phyloP scores from a whole-genome alignment of 1,140 invertebrate species.

The Brachionus paranguensis region DNA sequence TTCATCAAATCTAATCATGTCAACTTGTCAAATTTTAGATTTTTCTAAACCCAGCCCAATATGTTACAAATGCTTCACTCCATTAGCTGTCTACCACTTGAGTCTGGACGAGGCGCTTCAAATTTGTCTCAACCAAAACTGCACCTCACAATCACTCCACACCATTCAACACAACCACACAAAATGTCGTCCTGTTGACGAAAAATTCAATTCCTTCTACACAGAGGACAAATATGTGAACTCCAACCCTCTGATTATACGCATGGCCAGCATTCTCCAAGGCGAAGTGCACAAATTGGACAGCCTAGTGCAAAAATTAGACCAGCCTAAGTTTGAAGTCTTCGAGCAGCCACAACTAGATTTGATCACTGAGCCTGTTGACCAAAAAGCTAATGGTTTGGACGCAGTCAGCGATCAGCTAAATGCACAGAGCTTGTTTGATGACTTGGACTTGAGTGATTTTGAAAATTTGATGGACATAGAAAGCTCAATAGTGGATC shows the following conservation, averaged over 20 bases:
- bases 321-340: neutral
- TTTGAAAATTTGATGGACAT: neutral
- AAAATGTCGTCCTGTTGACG: neutral
- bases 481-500: neutral
- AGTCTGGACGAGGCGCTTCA: neutral
- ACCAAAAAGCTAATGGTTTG: neutral
- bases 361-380: neutral
- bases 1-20: neutral
- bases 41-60: neutral
- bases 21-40: neutral
- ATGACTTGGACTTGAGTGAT: neutral
- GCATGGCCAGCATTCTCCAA: neutral
- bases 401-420: neutral
- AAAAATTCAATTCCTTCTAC: conserved; percentile 10
- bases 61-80: neutral
- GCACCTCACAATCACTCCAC: neutral
- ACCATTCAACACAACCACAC: neutral
- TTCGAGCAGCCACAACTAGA: neutral
- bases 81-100: neutral
- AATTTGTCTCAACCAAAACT: neutral
- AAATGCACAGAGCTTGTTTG: neutral
- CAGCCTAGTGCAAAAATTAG: neutral
- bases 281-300: neutral
- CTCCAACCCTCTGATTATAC: neutral
- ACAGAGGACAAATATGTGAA: neutral